Evolutionary conservation across 2,888 invertebrate species (phyloP).

Genomic region (Oxycera nigricornis): DNA sequence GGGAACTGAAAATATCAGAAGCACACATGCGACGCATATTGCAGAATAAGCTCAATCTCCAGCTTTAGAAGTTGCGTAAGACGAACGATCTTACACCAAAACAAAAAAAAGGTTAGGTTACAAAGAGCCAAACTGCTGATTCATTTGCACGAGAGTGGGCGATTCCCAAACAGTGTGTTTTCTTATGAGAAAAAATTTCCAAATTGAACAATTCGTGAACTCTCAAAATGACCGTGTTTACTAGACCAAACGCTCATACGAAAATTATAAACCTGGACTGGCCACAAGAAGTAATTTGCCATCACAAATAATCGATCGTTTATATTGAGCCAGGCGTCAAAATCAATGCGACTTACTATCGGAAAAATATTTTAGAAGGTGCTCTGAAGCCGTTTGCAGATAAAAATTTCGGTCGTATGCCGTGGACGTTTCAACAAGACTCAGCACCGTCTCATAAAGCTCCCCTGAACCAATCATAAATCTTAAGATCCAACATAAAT

Average conservation of each 20-base stretch:
- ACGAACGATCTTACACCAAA: background rate
- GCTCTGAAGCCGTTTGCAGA: too few species aligned
- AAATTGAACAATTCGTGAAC: too few species aligned
- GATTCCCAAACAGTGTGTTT: background rate
- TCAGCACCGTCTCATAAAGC: too few species aligned
- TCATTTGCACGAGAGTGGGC: too few species aligned
- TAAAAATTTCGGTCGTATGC: too few species aligned
- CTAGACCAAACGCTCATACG: background rate
- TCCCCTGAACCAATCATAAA: too few species aligned
- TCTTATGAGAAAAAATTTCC: background rate
- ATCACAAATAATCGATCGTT: background rate
- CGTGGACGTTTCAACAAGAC: too few species aligned
- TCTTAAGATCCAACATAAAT: background rate
- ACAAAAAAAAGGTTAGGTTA: conserved; percentile 1
- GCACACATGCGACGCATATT: conserved; percentile 1
- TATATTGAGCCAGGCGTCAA: too few species aligned
- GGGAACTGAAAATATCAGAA: conserved; percentile 1
- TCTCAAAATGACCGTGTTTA: too few species aligned
- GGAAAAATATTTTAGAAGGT: too few species aligned
- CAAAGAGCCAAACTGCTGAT: too few species aligned
- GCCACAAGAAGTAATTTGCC: background rate
- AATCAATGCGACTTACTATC: too few species aligned
- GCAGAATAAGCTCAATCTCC: background rate
- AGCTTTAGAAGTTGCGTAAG: conserved; percentile 1
- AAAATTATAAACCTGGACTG: background rate